Base-by-base conservation (phyloP, 2,888 invertebrate species). In the Hirtodrosophila alboralis region DNA sequence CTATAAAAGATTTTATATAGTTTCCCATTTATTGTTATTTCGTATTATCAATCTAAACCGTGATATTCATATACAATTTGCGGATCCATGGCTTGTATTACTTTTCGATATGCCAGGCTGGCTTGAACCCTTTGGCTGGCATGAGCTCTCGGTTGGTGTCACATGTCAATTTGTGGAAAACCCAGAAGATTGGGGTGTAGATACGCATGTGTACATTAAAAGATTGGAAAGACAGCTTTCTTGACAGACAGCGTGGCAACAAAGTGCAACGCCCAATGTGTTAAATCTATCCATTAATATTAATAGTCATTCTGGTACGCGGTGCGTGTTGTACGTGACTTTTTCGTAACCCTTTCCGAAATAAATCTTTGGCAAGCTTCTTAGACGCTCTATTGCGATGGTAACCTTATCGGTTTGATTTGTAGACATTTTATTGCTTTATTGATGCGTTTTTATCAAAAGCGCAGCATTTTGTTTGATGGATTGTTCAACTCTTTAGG, bases 231-330 rank as follows among this genome's bases (percentile, higher is more conserved):
- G 51, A 73, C 69, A 61, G 74, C 53, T 74, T 56, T 75, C 61
- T 63, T 67, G 64, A 60, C 59, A 36, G 52, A 57, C 49, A 44
- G 38, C 54, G 27, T 33, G 51, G 51, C 45, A 59, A 53, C 57
- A 54, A 41, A 52, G 44, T 63, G 73, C 59, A 67, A 81, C 88
- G 87, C 87, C 88, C 85, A 83, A 81, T 73, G 87, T 86, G 88
- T 87, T 87, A 87, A 72, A 70, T 73, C 83, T 77, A 79, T 76
- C 84, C 86, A 88, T 88, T 88, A 85, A 87, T 88, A 86, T 87
- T 87, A 87, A 87, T 86, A 84, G 87, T 70, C 69, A 37, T 38
- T 49, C 47, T 37, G 30, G 28, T 45, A 30, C 37, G 40, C 43
- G 53, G 84, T 76, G 84, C 83, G 83, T 84, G 83, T 73, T 84